Percentiles rank a stretch among this genome's conserved stretches.
phyloP scores from a whole-genome alignment of 2,888 invertebrate genomes.

The Ferdinandea cuprea region DNA sequence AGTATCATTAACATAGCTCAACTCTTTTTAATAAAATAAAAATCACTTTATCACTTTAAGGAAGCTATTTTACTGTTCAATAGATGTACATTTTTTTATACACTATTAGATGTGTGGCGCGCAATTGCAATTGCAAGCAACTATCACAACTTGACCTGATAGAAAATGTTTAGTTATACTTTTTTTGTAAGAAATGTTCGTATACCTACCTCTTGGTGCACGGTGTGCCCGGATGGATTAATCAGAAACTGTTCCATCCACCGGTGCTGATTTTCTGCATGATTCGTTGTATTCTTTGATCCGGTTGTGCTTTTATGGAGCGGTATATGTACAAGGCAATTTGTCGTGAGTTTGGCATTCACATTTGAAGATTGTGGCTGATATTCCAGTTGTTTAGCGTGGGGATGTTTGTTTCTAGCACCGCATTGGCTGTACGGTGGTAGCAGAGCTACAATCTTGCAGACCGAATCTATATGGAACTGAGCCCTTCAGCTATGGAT shows the following conservation, averaged over 20 bases:
- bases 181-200: too few species aligned
- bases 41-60: too few species aligned
- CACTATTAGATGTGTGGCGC: too few species aligned
- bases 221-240: conserved; percentile 93
- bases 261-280: conserved; percentile 95
- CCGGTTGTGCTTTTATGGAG: conserved; percentile 92
- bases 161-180: too few species aligned
- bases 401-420: conserved; percentile 94
- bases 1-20: too few species aligned
- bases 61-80: too few species aligned
- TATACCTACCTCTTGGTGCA: conserved; percentile 96
- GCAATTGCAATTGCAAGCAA: too few species aligned
- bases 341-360: conserved; percentile 94
- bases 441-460: conserved; percentile 90
- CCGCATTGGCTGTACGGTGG: conserved; percentile 96
- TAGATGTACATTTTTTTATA: too few species aligned
- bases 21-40: too few species aligned
- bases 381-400: conserved; percentile 92
- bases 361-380: conserved; percentile 92
- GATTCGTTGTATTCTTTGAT: conserved; percentile 91
- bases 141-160: too few species aligned
- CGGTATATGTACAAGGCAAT: conserved; percentile 96
- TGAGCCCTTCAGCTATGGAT: conserved; percentile 94
- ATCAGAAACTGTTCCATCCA: conserved; percentile 89
- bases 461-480: conserved; percentile 97